Evolutionary conservation across 2,797 vertebrate species (phyloP).

Genomic region (Ctenopoma multispine): DNA sequence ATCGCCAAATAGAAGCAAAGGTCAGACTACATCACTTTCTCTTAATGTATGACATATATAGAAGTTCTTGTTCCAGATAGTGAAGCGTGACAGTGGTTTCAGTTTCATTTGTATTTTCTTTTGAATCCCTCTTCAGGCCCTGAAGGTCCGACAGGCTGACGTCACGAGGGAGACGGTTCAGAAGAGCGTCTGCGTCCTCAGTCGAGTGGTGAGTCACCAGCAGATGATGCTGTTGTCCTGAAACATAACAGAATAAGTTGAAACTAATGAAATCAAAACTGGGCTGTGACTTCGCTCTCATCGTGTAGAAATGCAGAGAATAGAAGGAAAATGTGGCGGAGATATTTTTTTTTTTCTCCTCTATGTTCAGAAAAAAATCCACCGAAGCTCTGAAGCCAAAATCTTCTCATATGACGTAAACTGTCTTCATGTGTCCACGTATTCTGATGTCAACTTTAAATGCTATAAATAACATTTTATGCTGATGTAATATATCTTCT

Average conservation of each 20-base stretch:
- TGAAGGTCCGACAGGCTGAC: conserved; percentile 97
- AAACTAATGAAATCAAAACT: neutral
- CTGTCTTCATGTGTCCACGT: no score
- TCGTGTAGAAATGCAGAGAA: neutral
- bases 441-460: no score
- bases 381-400: neutral
- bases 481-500: no score
- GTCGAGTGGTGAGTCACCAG: conserved; percentile 91
- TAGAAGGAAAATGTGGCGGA: neutral
- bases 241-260: neutral
- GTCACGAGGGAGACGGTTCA: conserved; percentile 98
- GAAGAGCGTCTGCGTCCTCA: conserved; percentile 98
- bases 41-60: neutral
- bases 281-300: neutral
- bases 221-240: neutral
- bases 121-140: conserved; percentile 77
- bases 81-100: no score
- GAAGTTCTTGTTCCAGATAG: no score
- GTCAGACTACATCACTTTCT: conserved; percentile 69
- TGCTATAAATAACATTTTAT: no score
- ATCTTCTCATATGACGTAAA: neutral
- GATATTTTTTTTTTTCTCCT: neutral
- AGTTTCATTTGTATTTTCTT: no score
- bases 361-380: neutral
- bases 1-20: conserved; percentile 98